Evolutionary conservation across 2,888 invertebrate genomes (phyloP), one percentile per base, ranked within the genome.

Genomic region (Ecliptopera silaceata): DNA sequence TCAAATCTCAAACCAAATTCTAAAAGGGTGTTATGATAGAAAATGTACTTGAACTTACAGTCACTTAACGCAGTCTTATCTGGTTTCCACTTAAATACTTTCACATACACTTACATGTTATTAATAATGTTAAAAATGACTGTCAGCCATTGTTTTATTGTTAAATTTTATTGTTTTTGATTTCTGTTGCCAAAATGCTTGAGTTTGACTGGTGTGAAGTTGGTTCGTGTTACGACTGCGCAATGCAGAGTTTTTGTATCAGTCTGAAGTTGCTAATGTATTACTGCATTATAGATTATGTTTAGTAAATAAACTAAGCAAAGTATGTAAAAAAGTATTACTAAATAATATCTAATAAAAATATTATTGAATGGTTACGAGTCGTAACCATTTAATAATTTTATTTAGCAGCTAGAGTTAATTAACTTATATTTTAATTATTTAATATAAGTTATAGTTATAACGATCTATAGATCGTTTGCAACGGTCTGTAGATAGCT

Each of bases 241-340:
- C 85, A 85, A 71, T 85, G 85, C 85, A 82, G 77, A 29, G 56
- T 66, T 70, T 59, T 63, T 58, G 72, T 76, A 75, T 17, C 71
- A 71, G 44, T n/a, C 59, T 75, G 84, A 85, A 79, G 78, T 77
- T 79, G 32, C 66, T 58, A 47, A 2, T 26, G 29, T 36, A 57
- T n/a, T 56, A 65, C 66, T 70, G 68, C 73, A 71, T 71, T 70
- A 73, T 68, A 68, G 69, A 61, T 13, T 29, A 4, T 20, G 1
- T 26, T 26, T 1, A 1, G 41, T 34, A 50, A 50, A 50, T 34
- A 42, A 42, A 50, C 32, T 42, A 15, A 26, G 3, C 11, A n/a
- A 10, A 31, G n/a, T 31, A 31, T 0, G 2, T 31, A 31, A 1
- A 31, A 22, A 22, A 6, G 22, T 4, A n/a, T n/a, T 26, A 26